Percentiles rank a stretch among this genome's conserved stretches.
Conservation (phyloP, 2,113 vertebrate genomes). For the Maccullochella peelii region DNA sequence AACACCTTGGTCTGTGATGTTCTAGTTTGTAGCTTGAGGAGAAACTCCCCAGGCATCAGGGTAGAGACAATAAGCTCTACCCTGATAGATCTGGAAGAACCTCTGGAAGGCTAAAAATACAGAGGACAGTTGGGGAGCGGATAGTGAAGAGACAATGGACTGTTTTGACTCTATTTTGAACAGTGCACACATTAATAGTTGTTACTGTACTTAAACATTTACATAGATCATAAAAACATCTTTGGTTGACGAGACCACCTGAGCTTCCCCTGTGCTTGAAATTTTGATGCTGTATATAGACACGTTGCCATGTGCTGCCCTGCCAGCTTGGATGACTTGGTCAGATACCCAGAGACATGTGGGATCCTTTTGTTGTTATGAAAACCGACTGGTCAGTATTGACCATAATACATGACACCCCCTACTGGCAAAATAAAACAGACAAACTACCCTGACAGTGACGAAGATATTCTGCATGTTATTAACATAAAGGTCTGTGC, state of each 20-base stretch:
- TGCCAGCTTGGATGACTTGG: slow-evolving; percentile 58
- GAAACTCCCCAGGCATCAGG: not conserved
- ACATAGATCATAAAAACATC: slow-evolving; percentile 2
- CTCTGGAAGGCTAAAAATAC: slow-evolving; percentile 31
- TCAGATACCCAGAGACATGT: slow-evolving; percentile 38
- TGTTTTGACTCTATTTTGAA: slow-evolving; percentile 7
- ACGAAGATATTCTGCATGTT: not conserved
- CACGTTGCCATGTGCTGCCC: slow-evolving; percentile 20
- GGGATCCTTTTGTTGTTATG: slow-evolving; percentile 50
- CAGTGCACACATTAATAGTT: not conserved
- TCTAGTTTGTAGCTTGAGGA: not conserved
- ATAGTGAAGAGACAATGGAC: slow-evolving; percentile 4
- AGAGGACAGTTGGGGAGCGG: slow-evolving; percentile 9
- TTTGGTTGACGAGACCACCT: slow-evolving; percentile 22
- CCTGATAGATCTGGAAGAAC: slow-evolving; percentile 5
- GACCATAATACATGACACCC: slow-evolving; percentile 56
- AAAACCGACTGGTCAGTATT: slow-evolving; percentile 25
- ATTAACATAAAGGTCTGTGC: not conserved
- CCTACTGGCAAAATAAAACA: slow-evolving; percentile 58
- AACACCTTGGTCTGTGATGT: slow-evolving; percentile 29
- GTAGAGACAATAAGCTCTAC: not conserved
- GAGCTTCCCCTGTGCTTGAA: slow-evolving; percentile 32
- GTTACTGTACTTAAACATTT: not conserved
- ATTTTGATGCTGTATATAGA: slow-evolving; percentile 43
- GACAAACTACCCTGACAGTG: not conserved